A percentile compares a stretch with the other conserved stretches of the same genome.
phyloP scores from a whole-genome alignment of 2,888 invertebrate genomes.

The Argyra leucocephala region DNA sequence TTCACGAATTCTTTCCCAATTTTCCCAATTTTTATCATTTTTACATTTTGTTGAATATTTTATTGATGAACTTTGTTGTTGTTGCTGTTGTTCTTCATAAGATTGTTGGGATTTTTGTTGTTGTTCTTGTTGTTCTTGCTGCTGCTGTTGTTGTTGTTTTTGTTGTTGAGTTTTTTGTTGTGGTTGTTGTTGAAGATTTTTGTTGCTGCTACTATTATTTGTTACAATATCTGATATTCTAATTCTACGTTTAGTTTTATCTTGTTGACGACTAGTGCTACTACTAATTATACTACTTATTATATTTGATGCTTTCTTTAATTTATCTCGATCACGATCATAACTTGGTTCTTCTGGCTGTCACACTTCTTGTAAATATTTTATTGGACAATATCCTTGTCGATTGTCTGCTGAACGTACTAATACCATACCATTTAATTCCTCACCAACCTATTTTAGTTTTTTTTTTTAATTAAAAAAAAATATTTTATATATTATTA shows the following conservation, averaged over 20 bases:
- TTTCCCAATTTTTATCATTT: constrained; percentile 43
- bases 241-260: constrained; percentile 42
- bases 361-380: constrained; percentile 93
- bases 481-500: constrained; percentile 8
- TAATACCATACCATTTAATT: constrained; percentile 87
- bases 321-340: constrained; percentile 36
- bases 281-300: constrained; percentile 13
- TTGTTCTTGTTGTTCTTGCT: constrained; percentile 16
- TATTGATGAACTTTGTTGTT: constrained; percentile 9
- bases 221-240: constrained; percentile 28
- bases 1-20: constrained; percentile 43
- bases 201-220: constrained; percentile 20
- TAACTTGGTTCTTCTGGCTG: constrained; percentile 48
- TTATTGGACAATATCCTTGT: constrained; percentile 86
- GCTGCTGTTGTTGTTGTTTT: constrained; percentile 8
- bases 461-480: not conserved
- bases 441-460: constrained; percentile 60
- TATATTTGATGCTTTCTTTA: constrained; percentile 32
- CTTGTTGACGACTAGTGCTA: constrained; percentile 33
- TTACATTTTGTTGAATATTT: constrained; percentile 30
- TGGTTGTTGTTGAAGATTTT: constrained; percentile 7
- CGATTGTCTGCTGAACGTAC: constrained; percentile 87
- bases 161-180: constrained; percentile 15
- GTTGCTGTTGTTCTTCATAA: constrained; percentile 4
- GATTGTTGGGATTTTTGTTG: constrained; percentile 26